These are phyloP conservation scores for Coregonus sp. DNA, from an alignment of 2,797 vertebrate genomes.

Conservation along the genomic window DNA sequence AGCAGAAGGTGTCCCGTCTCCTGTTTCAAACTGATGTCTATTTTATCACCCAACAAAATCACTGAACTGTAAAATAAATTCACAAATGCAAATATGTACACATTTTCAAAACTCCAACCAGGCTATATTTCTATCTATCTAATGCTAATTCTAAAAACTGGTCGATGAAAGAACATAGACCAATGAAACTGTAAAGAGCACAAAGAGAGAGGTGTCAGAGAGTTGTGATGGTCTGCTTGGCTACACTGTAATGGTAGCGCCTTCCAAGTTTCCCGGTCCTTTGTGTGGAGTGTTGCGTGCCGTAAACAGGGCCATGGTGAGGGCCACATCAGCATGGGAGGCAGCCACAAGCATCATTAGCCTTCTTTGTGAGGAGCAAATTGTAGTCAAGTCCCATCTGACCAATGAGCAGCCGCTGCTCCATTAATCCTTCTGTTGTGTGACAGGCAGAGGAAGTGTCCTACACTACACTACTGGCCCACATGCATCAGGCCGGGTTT, in stretches of 20 bases:
- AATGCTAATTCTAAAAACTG: not conserved
- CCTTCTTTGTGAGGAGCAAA: conserved; percentile 39
- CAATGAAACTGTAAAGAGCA: not conserved
- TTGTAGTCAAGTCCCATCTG: conserved; percentile 48
- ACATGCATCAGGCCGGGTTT: conserved; percentile 39
- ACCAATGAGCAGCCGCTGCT: conserved; percentile 36
- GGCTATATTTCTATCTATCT: not conserved
- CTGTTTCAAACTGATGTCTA: not conserved
- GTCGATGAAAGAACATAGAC: not conserved
- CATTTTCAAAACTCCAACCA: not conserved
- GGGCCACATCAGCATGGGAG: conserved; percentile 27
- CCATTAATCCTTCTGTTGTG: conserved; percentile 57
- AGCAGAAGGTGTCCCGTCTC: not conserved
- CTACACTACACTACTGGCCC: not conserved
- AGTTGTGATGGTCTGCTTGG: not conserved
- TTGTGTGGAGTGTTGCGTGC: conserved; percentile 35
- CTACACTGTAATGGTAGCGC: not conserved
- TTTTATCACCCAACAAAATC: not conserved
- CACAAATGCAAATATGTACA: not conserved
- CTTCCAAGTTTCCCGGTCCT: conserved; percentile 39
- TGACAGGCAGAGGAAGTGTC: conserved; percentile 48
- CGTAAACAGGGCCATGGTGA: conserved; percentile 26
- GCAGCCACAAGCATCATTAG: conserved; percentile 51
- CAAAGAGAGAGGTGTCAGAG: not conserved
- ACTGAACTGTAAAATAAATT: not conserved